Evolutionary conservation across 2,888 invertebrate species (phyloP).

Genomic region (Mimachlamys varia): DNA sequence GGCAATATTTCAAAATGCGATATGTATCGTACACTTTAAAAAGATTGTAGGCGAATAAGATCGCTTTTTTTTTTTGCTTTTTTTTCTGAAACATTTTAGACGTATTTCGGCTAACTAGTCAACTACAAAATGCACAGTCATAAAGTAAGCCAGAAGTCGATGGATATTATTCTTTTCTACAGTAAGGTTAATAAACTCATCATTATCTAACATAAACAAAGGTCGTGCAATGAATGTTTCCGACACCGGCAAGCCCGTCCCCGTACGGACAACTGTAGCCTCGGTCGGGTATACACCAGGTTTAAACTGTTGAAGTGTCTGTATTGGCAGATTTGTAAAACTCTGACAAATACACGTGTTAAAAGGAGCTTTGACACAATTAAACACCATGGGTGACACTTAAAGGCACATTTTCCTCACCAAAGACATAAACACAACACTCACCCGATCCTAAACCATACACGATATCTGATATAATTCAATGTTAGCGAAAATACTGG

Average conservation of each 20-base stretch:
- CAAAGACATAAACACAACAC: neutral
- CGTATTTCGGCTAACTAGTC: too few relatives aligned
- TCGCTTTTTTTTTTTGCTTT: too few relatives aligned
- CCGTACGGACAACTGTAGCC: neutral
- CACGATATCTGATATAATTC: slow-evolving; percentile 4
- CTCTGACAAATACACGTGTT: slow-evolving; percentile 29
- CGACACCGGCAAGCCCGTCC: neutral
- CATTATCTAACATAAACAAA: neutral
- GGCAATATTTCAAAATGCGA: too few relatives aligned
- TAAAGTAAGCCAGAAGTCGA: too few relatives aligned
- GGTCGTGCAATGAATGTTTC: neutral
- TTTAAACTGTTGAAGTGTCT: neutral
- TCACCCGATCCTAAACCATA: slow-evolving; percentile 7
- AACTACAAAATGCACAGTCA: too few relatives aligned
- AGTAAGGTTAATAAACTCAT: neutral
- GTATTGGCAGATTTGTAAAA: slow-evolving; percentile 34
- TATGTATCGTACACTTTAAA: too few relatives aligned
- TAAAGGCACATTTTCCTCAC: neutral
- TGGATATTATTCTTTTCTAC: too few relatives aligned
- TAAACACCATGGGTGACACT: slow-evolving; percentile 6
- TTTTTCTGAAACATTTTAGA: too few relatives aligned
- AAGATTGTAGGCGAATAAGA: too few relatives aligned
- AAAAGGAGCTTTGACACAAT: slow-evolving; percentile 31
- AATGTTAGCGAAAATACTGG: slow-evolving; percentile 3
- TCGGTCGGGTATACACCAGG: neutral